A percentile compares a stretch with the other conserved stretches of the same genome.
Conservation (phyloP, 1,140 invertebrate species). For the Tetranychus cinnabarinus region DNA sequence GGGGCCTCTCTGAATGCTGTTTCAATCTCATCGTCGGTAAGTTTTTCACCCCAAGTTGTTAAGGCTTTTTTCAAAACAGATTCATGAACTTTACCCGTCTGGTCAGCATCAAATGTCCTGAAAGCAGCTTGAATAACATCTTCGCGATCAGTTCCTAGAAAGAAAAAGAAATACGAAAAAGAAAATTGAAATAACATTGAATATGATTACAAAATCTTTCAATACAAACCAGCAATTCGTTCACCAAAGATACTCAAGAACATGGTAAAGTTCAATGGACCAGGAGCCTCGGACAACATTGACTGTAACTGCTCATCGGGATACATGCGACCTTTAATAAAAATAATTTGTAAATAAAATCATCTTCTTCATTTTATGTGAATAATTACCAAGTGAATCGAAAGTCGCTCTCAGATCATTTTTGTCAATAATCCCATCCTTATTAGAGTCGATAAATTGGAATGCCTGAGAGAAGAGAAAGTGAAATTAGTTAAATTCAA, state of each 20-base stretch:
- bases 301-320: slow-evolving; percentile 70
- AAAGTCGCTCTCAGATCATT: slow-evolving; percentile 82
- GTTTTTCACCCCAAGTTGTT: slow-evolving; percentile 90
- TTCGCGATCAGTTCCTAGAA: slow-evolving; percentile 30
- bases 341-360: background rate
- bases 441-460: slow-evolving; percentile 91
- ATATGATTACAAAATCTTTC: background rate
- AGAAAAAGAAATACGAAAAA: slow-evolving; percentile 3
- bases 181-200: background rate
- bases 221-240: slow-evolving; percentile 39
- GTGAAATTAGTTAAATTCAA: background rate
- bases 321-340: slow-evolving; percentile 33
- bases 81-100: slow-evolving; percentile 30
- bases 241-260: slow-evolving; percentile 69
- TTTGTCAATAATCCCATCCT: slow-evolving; percentile 89
- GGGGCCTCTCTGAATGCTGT: slow-evolving; percentile 14
- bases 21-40: slow-evolving; percentile 49
- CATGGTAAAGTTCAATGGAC: slow-evolving; percentile 85
- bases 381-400: slow-evolving; percentile 29
- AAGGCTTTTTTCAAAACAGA: slow-evolving; percentile 45
- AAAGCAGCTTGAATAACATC: slow-evolving; percentile 35
- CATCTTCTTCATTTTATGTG: background rate
- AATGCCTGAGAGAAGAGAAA: slow-evolving; percentile 41
- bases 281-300: slow-evolving; percentile 66
- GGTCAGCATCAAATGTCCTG: slow-evolving; percentile 30